Evolutionary conservation across 2,113 vertebrate genomes (phyloP).

Genomic region (Cisticola juncidis): DNA sequence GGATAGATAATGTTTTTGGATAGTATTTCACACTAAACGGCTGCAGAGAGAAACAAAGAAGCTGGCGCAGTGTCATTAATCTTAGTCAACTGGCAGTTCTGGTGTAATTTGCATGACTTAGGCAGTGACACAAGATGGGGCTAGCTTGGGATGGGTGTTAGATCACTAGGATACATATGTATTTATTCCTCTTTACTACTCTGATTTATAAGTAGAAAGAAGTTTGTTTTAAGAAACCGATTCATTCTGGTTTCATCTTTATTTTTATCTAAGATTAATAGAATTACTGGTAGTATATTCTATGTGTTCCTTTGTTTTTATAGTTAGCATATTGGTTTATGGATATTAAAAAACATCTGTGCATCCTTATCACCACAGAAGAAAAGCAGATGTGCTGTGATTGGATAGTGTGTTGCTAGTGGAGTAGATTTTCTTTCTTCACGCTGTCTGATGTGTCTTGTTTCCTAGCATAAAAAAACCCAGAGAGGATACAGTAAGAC

Average conservation of each 20-base stretch:
- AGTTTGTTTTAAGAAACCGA: slow-evolving; percentile 69
- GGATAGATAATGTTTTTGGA: slow-evolving; percentile 99
- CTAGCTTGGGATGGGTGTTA: slow-evolving; percentile 84
- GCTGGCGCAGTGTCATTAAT: slow-evolving; percentile 98
- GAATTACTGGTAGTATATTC: slow-evolving; percentile 57
- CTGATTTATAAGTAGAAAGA: slow-evolving; percentile 78
- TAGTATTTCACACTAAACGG: slow-evolving; percentile 99
- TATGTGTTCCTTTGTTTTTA: slow-evolving; percentile 72
- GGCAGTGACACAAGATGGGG: slow-evolving; percentile 92
- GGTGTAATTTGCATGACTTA: slow-evolving; percentile 98
- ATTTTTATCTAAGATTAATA: slow-evolving; percentile 62
- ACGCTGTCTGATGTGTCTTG: slow-evolving; percentile 25
- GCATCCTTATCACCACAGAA: slow-evolving; percentile 60
- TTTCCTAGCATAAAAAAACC: slow-evolving; percentile 26
- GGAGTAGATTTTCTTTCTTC: slow-evolving; percentile 58
- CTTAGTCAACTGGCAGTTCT: slow-evolving; percentile 98
- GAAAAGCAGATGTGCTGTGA: slow-evolving; percentile 60
- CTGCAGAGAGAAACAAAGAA: slow-evolving; percentile 97
- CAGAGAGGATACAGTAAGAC: not conserved
- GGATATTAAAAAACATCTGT: slow-evolving; percentile 72
- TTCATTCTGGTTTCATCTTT: slow-evolving; percentile 62
- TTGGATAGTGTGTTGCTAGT: slow-evolving; percentile 26
- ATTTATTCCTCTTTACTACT: slow-evolving; percentile 76
- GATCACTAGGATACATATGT: slow-evolving; percentile 79
- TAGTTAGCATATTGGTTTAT: slow-evolving; percentile 73